Conservation (phyloP, 2,888 invertebrate species). For the Hirtodrosophila duncani region DNA sequence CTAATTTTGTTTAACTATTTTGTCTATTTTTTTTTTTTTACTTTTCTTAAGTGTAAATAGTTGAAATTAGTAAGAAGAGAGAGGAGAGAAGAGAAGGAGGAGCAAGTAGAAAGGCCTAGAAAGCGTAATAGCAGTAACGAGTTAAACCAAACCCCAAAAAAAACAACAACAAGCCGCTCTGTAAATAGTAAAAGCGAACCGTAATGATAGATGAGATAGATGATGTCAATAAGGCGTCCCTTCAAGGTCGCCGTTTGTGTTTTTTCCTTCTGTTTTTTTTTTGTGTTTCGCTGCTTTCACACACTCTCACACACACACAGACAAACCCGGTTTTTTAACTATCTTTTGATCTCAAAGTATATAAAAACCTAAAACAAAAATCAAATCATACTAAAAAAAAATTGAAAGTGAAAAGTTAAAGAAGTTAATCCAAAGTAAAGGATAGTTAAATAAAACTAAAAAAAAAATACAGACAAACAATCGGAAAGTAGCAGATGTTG, state of each 20-base stretch:
- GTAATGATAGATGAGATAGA: too few species aligned
- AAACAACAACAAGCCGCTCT: constrained; percentile 11
- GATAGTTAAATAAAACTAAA: constrained; percentile 58
- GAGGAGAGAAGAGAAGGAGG: too few species aligned
- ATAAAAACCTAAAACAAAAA: constrained; percentile 32
- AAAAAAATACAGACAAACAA: constrained; percentile 3
- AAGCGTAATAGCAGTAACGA: too few species aligned
- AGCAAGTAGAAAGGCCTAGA: too few species aligned
- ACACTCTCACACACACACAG: too few species aligned
- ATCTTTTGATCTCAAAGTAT: constrained; percentile 73
- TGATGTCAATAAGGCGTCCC: too few species aligned
- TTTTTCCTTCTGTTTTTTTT: constrained; percentile 11
- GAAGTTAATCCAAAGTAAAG: constrained; percentile 58
- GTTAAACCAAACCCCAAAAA: too few species aligned
- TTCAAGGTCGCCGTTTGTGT: too few species aligned
- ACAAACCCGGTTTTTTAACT: constrained; percentile 63
- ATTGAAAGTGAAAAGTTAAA: constrained; percentile 23
- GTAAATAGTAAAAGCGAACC: too few species aligned
- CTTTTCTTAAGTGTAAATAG: constrained; percentile 53
- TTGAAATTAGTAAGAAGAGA: constrained; percentile 18
- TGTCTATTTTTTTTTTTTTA: constrained; percentile 30
- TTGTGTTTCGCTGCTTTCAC: constrained; percentile 26
- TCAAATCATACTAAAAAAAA: constrained; percentile 18
- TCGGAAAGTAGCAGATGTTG: constrained; percentile 6
- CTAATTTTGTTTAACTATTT: constrained; percentile 13